phyloP scores from a whole-genome alignment of 2,888 invertebrate genomes.

The Achlya flavicornis region DNA sequence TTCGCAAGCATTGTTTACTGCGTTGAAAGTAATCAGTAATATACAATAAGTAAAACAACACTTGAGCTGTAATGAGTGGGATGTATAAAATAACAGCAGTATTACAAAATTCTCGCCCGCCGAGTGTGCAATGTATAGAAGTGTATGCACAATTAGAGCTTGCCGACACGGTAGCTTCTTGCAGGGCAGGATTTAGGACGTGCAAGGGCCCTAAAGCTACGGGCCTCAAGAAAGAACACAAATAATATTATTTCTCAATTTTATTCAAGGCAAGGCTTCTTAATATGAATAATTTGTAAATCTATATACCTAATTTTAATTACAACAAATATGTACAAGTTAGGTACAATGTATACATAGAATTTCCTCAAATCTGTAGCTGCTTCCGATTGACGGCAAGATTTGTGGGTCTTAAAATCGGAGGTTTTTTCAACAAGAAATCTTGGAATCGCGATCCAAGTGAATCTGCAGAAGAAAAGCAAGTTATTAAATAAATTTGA shows the following conservation, averaged over 20 bases:
- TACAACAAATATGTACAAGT: too few relatives aligned
- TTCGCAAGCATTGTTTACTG: not conserved
- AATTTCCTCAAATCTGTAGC: too few relatives aligned
- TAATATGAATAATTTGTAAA: too few relatives aligned
- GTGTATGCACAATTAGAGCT: conserved; percentile 24
- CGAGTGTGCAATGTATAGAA: conserved; percentile 21
- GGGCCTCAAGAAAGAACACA: not conserved
- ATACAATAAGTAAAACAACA: conserved; percentile 4
- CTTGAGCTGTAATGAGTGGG: not conserved
- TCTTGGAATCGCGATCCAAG: too few relatives aligned
- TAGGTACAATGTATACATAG: too few relatives aligned
- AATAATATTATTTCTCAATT: not conserved
- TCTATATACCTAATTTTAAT: too few relatives aligned
- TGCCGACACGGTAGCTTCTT: not conserved
- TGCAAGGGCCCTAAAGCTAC: not conserved
- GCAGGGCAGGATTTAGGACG: not conserved
- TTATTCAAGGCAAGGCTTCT: too few relatives aligned
- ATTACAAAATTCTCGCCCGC: conserved; percentile 5
- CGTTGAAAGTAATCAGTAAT: not conserved
- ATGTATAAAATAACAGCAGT: conserved; percentile 6
- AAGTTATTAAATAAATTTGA: not conserved
- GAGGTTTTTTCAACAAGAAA: too few relatives aligned
- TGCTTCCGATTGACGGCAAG: too few relatives aligned
- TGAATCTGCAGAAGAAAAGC: too few relatives aligned
- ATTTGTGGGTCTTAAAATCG: too few relatives aligned